phyloP scores from a whole-genome alignment of 1,140 invertebrate genomes.

The Sitobion miscanthi region DNA sequence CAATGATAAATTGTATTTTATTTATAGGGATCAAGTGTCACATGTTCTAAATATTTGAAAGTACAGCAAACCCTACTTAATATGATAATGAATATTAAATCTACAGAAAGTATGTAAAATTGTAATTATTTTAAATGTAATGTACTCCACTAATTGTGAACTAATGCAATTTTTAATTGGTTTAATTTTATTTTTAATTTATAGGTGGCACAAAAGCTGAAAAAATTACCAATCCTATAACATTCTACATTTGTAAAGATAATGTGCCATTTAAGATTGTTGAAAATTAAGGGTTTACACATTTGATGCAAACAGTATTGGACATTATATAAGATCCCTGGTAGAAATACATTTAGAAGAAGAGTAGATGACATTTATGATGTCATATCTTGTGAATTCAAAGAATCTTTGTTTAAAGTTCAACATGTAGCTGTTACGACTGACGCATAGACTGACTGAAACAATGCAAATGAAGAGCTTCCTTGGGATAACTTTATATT shows the following conservation, averaged over 20 bases:
- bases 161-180: not conserved
- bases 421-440: not conserved
- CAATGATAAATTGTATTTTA: not conserved
- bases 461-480: not conserved
- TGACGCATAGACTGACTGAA: not conserved
- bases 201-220: not conserved
- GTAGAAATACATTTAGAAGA: not conserved
- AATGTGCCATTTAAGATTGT: not conserved
- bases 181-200: not conserved
- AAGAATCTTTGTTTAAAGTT: not conserved
- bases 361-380: not conserved
- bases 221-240: not conserved
- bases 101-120: not conserved
- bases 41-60: not conserved
- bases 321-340: not conserved
- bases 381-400: not conserved
- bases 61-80: not conserved
- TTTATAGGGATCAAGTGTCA: not conserved
- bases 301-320: constrained; percentile 22
- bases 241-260: not conserved
- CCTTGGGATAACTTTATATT: not conserved
- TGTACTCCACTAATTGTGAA: not conserved
- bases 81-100: not conserved
- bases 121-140: not conserved
- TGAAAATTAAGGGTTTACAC: not conserved